Evolutionary conservation across 2,797 vertebrate genomes (phyloP).

Genomic region (Halcyon badia): DNA sequence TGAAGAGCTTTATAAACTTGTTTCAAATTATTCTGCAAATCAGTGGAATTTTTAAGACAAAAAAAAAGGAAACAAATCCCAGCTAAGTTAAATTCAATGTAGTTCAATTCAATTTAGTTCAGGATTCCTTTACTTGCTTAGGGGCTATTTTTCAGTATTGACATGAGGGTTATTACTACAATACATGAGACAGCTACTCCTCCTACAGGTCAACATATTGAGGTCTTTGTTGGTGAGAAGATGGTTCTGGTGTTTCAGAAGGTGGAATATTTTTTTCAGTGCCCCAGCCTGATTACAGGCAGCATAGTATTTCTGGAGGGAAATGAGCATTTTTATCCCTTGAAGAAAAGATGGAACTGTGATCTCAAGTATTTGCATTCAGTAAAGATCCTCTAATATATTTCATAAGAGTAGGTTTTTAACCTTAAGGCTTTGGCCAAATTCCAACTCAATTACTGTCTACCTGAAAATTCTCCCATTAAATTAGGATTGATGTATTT

Average conservation of each 20-base stretch:
- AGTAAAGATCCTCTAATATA: background rate
- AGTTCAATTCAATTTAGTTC: background rate
- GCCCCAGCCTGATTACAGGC: background rate
- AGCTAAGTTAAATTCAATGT: background rate
- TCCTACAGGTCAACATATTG: conserved; percentile 30
- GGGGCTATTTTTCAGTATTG: background rate
- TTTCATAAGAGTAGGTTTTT: conserved; percentile 29
- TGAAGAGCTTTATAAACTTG: background rate
- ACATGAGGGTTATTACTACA: background rate
- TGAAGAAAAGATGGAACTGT: background rate
- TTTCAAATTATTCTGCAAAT: background rate
- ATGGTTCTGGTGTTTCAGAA: background rate
- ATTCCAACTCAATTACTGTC: conserved; percentile 55
- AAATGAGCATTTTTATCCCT: background rate
- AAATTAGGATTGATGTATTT: conserved; percentile 17
- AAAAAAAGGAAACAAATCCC: background rate
- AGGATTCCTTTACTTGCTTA: background rate
- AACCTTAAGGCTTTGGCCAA: conserved; percentile 54
- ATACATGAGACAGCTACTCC: conserved; percentile 47
- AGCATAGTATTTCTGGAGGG: background rate
- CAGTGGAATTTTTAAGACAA: background rate
- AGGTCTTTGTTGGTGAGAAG: background rate
- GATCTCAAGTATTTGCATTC: conserved; percentile 16
- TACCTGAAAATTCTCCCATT: conserved; percentile 42
- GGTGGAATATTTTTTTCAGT: background rate